A percentile compares a stretch with the other conserved stretches of the same genome.
Conservation (phyloP, 2,797 vertebrate species). For the Botia almorhae region DNA sequence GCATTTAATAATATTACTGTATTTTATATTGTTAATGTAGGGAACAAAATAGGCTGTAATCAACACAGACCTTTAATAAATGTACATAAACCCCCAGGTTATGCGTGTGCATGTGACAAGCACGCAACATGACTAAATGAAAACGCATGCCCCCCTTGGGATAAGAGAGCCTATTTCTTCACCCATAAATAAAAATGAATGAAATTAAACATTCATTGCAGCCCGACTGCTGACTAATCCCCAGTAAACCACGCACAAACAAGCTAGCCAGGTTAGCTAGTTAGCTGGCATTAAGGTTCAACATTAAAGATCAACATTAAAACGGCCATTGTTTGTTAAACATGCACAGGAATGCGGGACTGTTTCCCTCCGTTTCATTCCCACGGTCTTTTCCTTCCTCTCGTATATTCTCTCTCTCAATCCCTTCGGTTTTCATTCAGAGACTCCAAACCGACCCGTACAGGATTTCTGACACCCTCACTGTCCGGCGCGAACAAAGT, state of each 20-base stretch:
- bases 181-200: constrained; percentile 2
- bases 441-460: neutral
- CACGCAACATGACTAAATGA: neutral
- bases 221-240: constrained; percentile 38
- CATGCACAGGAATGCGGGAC: constrained; percentile 30
- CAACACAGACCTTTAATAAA: neutral
- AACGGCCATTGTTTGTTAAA: constrained; percentile 12
- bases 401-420: neutral
- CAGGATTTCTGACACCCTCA: neutral
- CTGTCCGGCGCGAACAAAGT: constrained; percentile 27
- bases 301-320: constrained; percentile 15
- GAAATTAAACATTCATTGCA: constrained; percentile 6
- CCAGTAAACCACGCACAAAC: constrained; percentile 41
- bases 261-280: constrained; percentile 43
- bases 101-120: neutral
- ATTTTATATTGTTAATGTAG: neutral
- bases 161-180: neutral
- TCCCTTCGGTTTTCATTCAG: constrained; percentile 26
- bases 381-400: neutral
- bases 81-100: neutral
- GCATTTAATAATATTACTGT: neutral
- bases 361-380: neutral
- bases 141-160: neutral
- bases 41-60: neutral
- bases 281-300: constrained; percentile 10